Evolutionary conservation across 2,888 invertebrate species (phyloP), one percentile per base, ranked within the genome.

Genomic region (Brachyptera risi): DNA sequence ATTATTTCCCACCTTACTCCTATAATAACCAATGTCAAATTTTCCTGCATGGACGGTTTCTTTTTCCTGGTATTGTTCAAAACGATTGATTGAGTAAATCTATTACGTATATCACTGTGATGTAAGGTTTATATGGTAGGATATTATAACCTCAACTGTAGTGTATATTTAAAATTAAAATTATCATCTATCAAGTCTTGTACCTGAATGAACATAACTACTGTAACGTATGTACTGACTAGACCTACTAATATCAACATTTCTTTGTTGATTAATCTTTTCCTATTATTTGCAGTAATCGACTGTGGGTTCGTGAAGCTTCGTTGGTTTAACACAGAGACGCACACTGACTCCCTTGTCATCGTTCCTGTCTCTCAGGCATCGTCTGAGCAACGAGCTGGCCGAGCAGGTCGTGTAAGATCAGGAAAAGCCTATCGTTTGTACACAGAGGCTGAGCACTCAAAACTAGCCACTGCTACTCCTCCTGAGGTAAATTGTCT

Each of bases 221-320:
- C 9, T 24, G 2, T 5, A 38, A 5, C 13, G n/a, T 35, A 5
- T 35, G 35, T 35, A 35, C 35, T 9, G 5, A 35, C 35, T 7
- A 35, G 7, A 9, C 7, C 11, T 35, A 35, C 35, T 9, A 9
- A 35, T 11, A 35, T 35, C 11, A 11, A 11, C 7, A 35, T 35
- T 35, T n/a, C n/a, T 35, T 35, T 35, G 35, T 7, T 9, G 11
- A 35, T 7, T 35, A 35, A 35, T 35, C 35, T 7, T 35, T 9
- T 35, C n/a, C n/a, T n/a, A n/a, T n/a, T 15, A 9, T 40, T 19
- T 47, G 17, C 73, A 92, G 96, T 97, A 58, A 85, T 98, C 59
- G 99, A 99, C 74, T 86, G 93, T 73, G 98, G 98, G 1, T 99
- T 95, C 78, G 94, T 96, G 56, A 98, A 97, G 78, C 75, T 96